Base-by-base conservation (phyloP, 2,113 vertebrate genomes). In the Solenodon paradoxus region DNA sequence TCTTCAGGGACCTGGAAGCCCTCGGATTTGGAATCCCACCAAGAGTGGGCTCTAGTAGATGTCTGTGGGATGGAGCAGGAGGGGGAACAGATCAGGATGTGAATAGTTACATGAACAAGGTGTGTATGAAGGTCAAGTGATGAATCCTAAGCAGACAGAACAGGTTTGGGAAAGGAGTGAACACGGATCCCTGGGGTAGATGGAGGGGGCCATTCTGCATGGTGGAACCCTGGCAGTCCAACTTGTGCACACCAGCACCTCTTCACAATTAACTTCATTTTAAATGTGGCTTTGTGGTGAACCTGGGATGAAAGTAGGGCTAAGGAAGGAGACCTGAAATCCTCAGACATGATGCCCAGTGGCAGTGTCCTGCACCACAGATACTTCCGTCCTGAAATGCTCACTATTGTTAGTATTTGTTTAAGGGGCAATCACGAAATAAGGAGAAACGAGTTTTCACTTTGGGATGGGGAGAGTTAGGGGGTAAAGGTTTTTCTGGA, bases 401-500 rank as follows among this genome's bases (percentile, higher is more conserved):
- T 69, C 61, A 40, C 51, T 45, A 16, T 72, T 71, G 53, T 40
- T 26, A 53, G 79, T 63, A 24, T 89, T 77, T 81, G 87, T 61
- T 64, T 40, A 59, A 96, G 17, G 66, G 47, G 35, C 40, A 64
- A 74, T 40, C 38, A 87, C 53, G 86, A 9, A 53, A 75, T 69
- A 89, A 80, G 17, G 38, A 51, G 42, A 94, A 94, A 75, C 42
- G 61, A 61, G 38, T 87, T 88, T 95, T 90, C 75, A 69, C 88
- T 85, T 74, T 16, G 42, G 77, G 38, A 15, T 55, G 40, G 30
- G n/a, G 32, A 17, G 1, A 19, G 8, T 40, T 71, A 64, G 5
- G 26, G 30, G 49, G 40, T 86, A 96, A 72, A 55, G 2, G 42
- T 71, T 81, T 88, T 96, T 61, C 55, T 86, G 68, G 13, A 13